Evolutionary conservation across 2,888 invertebrate species (phyloP), one percentile per base, ranked within the genome.

Genomic region (Pseudococcus viburni): DNA sequence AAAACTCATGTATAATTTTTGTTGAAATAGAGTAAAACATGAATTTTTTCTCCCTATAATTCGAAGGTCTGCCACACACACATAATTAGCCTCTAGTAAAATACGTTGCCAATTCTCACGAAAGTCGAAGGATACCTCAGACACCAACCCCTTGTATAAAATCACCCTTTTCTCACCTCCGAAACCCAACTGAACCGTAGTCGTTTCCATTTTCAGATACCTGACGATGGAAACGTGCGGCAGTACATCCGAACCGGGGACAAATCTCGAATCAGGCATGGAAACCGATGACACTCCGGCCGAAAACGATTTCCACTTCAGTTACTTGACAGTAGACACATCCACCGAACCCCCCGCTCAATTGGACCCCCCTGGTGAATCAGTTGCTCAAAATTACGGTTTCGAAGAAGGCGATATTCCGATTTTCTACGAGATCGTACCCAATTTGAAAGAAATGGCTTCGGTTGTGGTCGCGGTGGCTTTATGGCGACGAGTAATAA

Each of bases 191-290:
- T 55, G n/a, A 55, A 55, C 8, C n/a, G 55, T 6, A n/a, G n/a
- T n/a, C 55, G 55, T 55, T 55, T 55, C n/a, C 55, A 55, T 55
- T 55, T 55, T 55, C 55, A 55, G 55, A 64, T 22, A 64, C 64
- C 22, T 64, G 22, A 64, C 64, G 22, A 64, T 22, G 64, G 19
- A 22, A 64, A 64, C 19, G 22, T 64, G 11, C 12, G 64, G 19
- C 64, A 64, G 11, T 22, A 9, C 12, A 22, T 64, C 22, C 2
- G 22, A 64, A 22, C 22, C 9, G 0, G 1, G 64, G 22, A 9
- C 9, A 12, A 64, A 64, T 22, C 6, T 64, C 22, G 22, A 64
- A 1, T 22, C 7, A 11, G 64, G 22, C 15, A 8, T 22, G 8
- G 64, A 22, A 19, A 64, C 7, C 22, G 64, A 22, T 19, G 64